Evolutionary conservation across 2,797 vertebrate genomes (phyloP).

Genomic region (Sebastiscus albofasciatus): DNA sequence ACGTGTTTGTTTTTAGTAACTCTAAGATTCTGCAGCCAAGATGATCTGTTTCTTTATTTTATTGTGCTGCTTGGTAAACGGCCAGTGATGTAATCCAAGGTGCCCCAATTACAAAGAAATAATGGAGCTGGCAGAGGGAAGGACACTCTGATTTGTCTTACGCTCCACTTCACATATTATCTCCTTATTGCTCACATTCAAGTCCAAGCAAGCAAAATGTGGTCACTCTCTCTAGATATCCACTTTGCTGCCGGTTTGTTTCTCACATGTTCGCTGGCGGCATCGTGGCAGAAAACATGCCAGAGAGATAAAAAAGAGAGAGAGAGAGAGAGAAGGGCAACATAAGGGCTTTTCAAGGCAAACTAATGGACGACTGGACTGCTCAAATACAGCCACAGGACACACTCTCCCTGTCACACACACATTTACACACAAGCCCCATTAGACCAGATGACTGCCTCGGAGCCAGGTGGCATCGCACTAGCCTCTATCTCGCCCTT

Average conservation of each 20-base stretch:
- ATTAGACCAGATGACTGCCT: constrained; percentile 73
- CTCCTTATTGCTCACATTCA: neutral
- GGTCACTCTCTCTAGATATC: neutral
- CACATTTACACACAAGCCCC: constrained; percentile 37
- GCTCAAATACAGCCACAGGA: constrained; percentile 31
- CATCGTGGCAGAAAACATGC: constrained; percentile 10
- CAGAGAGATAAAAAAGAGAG: neutral
- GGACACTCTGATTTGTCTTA: neutral
- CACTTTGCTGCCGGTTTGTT: constrained; percentile 3
- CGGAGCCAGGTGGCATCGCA: constrained; percentile 58
- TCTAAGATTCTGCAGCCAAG: neutral
- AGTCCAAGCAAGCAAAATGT: neutral
- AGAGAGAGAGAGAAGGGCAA: constrained; percentile 36
- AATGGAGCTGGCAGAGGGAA: neutral
- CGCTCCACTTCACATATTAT: neutral
- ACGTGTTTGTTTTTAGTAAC: neutral
- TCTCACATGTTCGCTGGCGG: constrained; percentile 34
- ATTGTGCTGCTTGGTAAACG: neutral
- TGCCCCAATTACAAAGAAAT: constrained; percentile 8
- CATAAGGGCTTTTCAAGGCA: constrained; percentile 64
- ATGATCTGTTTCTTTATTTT: neutral
- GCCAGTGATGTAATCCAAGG: neutral
- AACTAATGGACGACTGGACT: constrained; percentile 61
- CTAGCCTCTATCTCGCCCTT: constrained; percentile 36
- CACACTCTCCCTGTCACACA: neutral